Percentiles rank a stretch among this genome's conserved stretches.
Conservation (phyloP, 2,888 invertebrate species). For the Tetramorium bicarinatum region DNA sequence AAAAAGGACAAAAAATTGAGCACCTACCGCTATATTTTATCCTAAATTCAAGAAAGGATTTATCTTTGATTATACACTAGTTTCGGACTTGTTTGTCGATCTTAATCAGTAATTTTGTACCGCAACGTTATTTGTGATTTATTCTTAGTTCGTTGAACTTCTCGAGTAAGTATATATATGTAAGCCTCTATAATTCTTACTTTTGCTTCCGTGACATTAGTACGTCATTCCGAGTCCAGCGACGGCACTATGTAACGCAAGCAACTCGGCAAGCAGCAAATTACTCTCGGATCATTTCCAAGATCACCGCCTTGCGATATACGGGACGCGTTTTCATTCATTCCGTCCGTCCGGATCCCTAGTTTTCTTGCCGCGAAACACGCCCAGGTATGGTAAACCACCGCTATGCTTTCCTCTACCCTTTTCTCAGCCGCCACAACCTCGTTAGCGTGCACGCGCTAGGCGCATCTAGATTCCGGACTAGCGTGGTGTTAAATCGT, state of each 20-base stretch:
- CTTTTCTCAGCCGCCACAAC: conserved; percentile 36
- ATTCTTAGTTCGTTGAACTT: conserved; percentile 11
- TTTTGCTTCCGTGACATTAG: conserved; percentile 44
- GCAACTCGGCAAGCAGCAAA: conserved; percentile 27
- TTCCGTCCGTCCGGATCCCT: conserved; percentile 6
- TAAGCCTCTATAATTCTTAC: neutral
- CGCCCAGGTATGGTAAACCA: conserved; percentile 45
- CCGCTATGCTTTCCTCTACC: conserved; percentile 38
- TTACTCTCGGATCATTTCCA: conserved; percentile 48
- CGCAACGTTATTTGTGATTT: conserved; percentile 9
- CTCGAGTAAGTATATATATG: neutral
- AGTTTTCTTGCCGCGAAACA: conserved; percentile 43
- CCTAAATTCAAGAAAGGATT: neutral
- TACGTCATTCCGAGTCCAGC: conserved; percentile 14
- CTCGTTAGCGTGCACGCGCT: conserved; percentile 58
- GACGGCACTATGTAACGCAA: conserved; percentile 9
- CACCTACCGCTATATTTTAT: neutral
- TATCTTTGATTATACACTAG: neutral
- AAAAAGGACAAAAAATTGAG: neutral
- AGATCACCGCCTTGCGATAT: conserved; percentile 24
- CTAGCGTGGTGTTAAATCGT: conserved; percentile 60
- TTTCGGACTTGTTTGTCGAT: neutral
- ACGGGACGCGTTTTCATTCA: conserved; percentile 43
- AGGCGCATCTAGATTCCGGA: conserved; percentile 51
- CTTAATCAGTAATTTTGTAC: neutral